Evolutionary conservation across 2,797 vertebrate genomes (phyloP), one percentile per base, ranked within the genome.

Genomic region (Lycodopsis pacificus): DNA sequence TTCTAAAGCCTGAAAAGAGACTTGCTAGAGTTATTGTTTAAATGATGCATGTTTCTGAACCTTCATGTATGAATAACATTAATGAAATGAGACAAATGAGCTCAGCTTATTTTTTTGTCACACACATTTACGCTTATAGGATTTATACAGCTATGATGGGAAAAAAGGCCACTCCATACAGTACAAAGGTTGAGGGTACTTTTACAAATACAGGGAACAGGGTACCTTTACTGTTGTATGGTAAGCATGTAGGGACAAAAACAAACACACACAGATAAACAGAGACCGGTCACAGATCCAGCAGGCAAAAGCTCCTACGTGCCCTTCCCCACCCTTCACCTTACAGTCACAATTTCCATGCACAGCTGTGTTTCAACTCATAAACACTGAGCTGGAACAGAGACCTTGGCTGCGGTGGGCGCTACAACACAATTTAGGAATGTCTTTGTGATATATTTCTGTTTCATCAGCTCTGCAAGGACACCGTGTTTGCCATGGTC

Each of bases 391-490:
- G 58, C 68, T 79, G 72, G 71, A 80, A 71, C 40, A 65, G 69
- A 74, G 57, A 77, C 80, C 71, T 87, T 85, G 82, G 58, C 27
- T 66, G 64, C 27, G 62, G 73, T 73, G 42, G 22, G 17, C 22
- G 62, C 70, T 36, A 63, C 48, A 54, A 77, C 77, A 61, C 54
- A 80, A 75, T 82, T 49, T 65, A 70, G 67, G 17, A 22, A 36
- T 30, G 14, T 27, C 14, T 69, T 81, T 76, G 25, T 86, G 62
- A 82, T 68, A 46, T 46, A 75, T 71, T 76, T 82, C 63, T 65
- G n/a, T 82, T 75, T 77, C 73, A 76, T 75, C 80, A 70, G 61
- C 61, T 72, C 42, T 38, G 54, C 80, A 73, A 82, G 77, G 85
- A 78, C 82, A 62, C 8, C 1, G 13, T 27, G 32, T 65, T 34